A percentile compares a stretch with the other conserved stretches of the same genome.
phyloP scores from a whole-genome alignment of 2,888 invertebrate genomes.

The Chrysomela aeneicollis region DNA sequence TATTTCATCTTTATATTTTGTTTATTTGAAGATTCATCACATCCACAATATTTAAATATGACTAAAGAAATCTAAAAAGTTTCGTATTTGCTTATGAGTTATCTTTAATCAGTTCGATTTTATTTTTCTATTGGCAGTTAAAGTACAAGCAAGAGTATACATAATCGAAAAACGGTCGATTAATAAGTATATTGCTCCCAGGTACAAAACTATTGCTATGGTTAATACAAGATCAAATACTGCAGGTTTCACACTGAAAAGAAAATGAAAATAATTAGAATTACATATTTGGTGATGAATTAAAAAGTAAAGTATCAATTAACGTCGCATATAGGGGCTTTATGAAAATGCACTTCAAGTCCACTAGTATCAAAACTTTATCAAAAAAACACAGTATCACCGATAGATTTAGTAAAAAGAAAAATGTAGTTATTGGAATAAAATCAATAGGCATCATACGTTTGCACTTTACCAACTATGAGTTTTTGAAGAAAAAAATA shows the following conservation, averaged over 20 bases:
- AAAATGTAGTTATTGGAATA: too few relatives aligned
- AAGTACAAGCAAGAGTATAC: constrained; percentile 70
- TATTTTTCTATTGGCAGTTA: constrained; percentile 55
- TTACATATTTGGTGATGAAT: background rate
- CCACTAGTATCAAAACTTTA: too few relatives aligned
- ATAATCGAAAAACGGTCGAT: constrained; percentile 76
- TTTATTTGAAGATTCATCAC: background rate
- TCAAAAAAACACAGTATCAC: too few relatives aligned
- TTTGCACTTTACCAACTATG: too few relatives aligned
- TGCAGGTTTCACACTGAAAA: constrained; percentile 93
- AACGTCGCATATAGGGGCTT: too few relatives aligned
- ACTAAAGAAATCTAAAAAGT: background rate
- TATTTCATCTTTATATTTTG: background rate
- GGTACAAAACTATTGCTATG: constrained; percentile 82
- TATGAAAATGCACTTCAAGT: too few relatives aligned
- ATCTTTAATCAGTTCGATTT: constrained; percentile 26
- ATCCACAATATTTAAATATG: background rate
- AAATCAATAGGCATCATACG: too few relatives aligned
- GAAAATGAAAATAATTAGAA: constrained; percentile 36
- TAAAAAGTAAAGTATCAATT: background rate
- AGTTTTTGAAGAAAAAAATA: too few relatives aligned
- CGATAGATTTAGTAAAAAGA: too few relatives aligned
- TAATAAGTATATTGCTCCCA: constrained; percentile 83
- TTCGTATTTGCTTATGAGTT: background rate
- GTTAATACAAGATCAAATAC: constrained; percentile 96